Percentiles rank a stretch among this genome's conserved stretches.
Conservation (phyloP, 1,140 invertebrate genomes). For the Anastatus disparis region DNA sequence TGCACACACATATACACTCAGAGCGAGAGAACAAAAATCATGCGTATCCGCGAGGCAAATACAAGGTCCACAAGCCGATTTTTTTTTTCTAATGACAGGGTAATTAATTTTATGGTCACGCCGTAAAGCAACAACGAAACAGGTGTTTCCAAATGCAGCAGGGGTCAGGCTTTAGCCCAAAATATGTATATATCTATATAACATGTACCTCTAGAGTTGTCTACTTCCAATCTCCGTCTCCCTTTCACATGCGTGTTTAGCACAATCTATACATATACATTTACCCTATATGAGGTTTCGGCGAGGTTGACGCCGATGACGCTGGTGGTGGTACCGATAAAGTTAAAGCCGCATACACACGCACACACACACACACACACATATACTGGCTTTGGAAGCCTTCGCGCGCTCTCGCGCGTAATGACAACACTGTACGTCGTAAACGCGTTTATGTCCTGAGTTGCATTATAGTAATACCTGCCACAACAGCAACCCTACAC, state of each 20-base stretch:
- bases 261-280: too few relatives aligned
- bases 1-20: neutral
- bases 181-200: neutral
- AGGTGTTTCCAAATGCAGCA: conserved; percentile 53
- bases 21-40: conserved; percentile 1
- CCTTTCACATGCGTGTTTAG: conserved; percentile 16
- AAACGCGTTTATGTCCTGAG: conserved; percentile 67
- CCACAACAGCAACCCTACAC: too few relatives aligned
- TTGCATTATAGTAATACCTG: conserved; percentile 67
- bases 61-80: conserved; percentile 38
- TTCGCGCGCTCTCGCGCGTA: too few relatives aligned
- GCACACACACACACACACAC: too few relatives aligned
- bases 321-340: conserved; percentile 60
- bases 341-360: conserved; percentile 64
- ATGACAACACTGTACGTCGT: conserved; percentile 67
- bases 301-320: conserved; percentile 47
- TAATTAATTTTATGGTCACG: conserved; percentile 58
- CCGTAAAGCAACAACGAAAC: conserved; percentile 55
- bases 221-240: neutral
- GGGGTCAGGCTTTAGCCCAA: too few relatives aligned
- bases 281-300: conserved; percentile 31
- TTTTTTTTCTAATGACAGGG: conserved; percentile 57
- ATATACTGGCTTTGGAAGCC: too few relatives aligned
- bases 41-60: neutral
- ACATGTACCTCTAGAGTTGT: neutral